Conservation (phyloP, 2,888 invertebrate genomes). For the Sinodicranocentrus sp. region DNA sequence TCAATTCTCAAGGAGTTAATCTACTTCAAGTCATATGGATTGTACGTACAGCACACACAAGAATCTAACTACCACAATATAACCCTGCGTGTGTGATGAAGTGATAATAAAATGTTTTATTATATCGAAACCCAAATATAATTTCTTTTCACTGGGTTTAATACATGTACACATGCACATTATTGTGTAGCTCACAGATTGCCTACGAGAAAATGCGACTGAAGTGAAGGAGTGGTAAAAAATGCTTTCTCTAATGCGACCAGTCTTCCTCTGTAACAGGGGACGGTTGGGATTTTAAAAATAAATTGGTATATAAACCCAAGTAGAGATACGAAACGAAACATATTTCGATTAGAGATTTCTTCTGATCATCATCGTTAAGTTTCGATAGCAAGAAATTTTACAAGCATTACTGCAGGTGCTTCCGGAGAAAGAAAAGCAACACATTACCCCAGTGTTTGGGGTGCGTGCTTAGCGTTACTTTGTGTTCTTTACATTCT, state of each 20-base stretch:
- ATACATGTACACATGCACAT: too few species aligned
- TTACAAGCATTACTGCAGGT: too few species aligned
- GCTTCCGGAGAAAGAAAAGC: background rate
- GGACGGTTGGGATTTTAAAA: slow-evolving; percentile 53
- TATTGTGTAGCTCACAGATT: background rate
- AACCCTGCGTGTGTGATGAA: slow-evolving; percentile 22
- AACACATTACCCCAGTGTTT: slow-evolving; percentile 36
- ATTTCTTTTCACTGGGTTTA: too few species aligned
- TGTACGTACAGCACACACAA: too few species aligned
- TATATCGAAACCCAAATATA: too few species aligned
- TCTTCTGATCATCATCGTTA: slow-evolving; percentile 40
- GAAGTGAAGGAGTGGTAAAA: background rate
- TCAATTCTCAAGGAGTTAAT: too few species aligned
- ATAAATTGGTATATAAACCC: slow-evolving; percentile 63
- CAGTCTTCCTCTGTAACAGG: background rate
- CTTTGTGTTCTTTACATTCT: too few species aligned
- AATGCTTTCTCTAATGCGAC: slow-evolving; percentile 19
- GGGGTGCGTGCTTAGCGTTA: background rate
- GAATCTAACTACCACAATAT: slow-evolving; percentile 17
- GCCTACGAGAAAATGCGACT: slow-evolving; percentile 12
- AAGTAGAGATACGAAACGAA: slow-evolving; percentile 17
- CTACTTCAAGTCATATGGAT: too few species aligned
- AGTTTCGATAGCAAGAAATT: too few species aligned
- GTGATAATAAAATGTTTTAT: background rate
- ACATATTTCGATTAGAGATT: slow-evolving; percentile 52